Evolutionary conservation across 37 sponge, comb jelly and placozoan genomes (phyloP), one percentile per base, ranked within the genome.

Genomic region (Agelas oroides): DNA sequence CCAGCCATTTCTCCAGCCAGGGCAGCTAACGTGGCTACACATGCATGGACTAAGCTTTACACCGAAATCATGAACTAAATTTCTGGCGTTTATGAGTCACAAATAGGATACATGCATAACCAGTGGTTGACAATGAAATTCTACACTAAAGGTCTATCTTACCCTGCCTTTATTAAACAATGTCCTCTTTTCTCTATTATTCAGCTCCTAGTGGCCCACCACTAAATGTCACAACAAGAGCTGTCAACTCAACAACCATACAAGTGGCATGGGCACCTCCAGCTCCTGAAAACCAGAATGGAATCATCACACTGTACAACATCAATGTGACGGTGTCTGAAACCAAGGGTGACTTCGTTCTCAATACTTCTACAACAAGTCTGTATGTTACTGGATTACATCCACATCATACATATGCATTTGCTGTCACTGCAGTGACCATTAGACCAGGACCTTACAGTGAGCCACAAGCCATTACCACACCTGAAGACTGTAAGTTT

Each of bases 211-310:
- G 53, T 68, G 69, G 28, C 20, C 20, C 80, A 1, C 80, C 80
- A 40, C 25, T 37, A 31, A 36, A 80, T 30, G 1, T 65, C 11
- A 52, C 25, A 14, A 33, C 28, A 34, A 21, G 21, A 30, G 41
- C 69, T 27, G 0, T 64, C 23, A 46, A 59, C 41, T 25, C 80
- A 80, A 65, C 52, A 12, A 67, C 69, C 21, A 40, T 80, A 1
- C 55, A 80, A 27, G 11, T 80, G 63, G 6, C 70, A 33, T 80
- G 80, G 80, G 69, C 65, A 27, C 53, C 80, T 39, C 77, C 62
- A 34, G 15, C 61, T 15, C 35, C 56, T 19, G 36, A 76, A 14
- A 18, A 59, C 11, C 60, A 56, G 24, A 76, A 76, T 76, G 77
- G 77, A 53, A 57, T 57, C 15, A 76, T 76, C 33, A 18, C 6